phyloP scores from a whole-genome alignment of 2,797 vertebrate species.

The Rhinoraja longicauda region DNA sequence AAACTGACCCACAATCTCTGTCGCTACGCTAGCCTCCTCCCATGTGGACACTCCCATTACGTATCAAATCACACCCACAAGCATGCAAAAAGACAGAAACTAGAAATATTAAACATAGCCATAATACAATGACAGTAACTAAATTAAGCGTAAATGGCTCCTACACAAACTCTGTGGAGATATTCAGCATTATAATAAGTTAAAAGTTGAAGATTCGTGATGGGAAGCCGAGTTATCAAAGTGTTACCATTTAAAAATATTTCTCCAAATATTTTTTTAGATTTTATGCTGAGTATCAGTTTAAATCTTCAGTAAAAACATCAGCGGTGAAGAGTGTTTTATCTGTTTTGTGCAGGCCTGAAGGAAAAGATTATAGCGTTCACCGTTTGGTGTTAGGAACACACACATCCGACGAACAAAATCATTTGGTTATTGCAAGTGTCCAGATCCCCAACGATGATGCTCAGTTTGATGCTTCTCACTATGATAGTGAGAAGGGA shows the following conservation, averaged over 20 bases:
- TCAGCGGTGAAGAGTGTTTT: not conserved
- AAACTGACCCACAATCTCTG: too few relatives aligned
- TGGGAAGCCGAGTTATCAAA: not conserved
- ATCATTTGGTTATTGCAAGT: conserved; percentile 85
- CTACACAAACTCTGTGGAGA: too few relatives aligned
- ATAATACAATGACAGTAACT: too few relatives aligned
- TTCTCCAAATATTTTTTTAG: not conserved
- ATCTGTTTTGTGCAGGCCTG: conserved; percentile 61
- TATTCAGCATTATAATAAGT: not conserved
- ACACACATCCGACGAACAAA: conserved; percentile 87
- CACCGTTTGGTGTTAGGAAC: conserved; percentile 84
- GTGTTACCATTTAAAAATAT: not conserved
- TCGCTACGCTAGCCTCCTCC: too few relatives aligned
- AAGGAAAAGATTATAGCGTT: conserved; percentile 83
- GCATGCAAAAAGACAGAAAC: too few relatives aligned
- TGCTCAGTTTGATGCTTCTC: conserved; percentile 78
- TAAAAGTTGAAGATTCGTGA: not conserved
- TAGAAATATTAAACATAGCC: too few relatives aligned
- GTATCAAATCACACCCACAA: too few relatives aligned
- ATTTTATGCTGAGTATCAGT: not conserved
- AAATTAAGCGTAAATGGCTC: too few relatives aligned
- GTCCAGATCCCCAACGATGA: conserved; percentile 89
- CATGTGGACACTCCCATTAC: too few relatives aligned
- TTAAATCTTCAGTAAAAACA: not conserved
- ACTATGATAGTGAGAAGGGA: conserved; percentile 86